Evolutionary conservation across 2,888 invertebrate species (phyloP).

Genomic region (Drosophila paranaensis): DNA sequence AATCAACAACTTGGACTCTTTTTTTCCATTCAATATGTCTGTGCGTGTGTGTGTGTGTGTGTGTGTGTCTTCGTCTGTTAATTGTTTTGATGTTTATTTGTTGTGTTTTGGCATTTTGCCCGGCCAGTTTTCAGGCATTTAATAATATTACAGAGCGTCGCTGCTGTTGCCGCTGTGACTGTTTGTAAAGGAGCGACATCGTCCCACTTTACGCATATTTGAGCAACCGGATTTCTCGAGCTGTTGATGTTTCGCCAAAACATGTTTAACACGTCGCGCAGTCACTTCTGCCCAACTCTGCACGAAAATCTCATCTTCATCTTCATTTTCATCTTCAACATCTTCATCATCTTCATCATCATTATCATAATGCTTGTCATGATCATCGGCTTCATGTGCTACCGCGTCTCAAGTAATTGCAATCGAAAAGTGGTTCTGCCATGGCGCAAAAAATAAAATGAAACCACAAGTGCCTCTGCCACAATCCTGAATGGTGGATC

Average conservation of each 20-base stretch:
- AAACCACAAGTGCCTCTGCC: conserved; percentile 17
- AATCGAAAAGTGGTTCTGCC: conserved; percentile 71
- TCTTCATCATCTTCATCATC: conserved; percentile 32
- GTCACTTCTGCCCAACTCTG: conserved; percentile 34
- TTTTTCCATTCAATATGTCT: background rate
- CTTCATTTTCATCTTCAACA: conserved; percentile 26
- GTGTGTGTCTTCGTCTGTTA: conserved; percentile 53
- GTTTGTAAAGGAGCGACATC: conserved; percentile 77
- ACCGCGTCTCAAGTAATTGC: conserved; percentile 38
- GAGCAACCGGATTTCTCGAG: conserved; percentile 69
- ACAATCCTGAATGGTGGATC: conserved; percentile 36
- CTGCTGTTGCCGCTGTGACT: conserved; percentile 29
- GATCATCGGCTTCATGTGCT: conserved; percentile 27
- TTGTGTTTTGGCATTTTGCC: conserved; percentile 79
- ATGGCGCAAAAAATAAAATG: conserved; percentile 9
- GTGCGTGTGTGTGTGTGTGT: background rate
- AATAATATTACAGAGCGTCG: conserved; percentile 56
- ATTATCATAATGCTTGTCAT: conserved; percentile 14
- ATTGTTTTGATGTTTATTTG: conserved; percentile 65
- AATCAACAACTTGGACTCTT: conserved; percentile 21
- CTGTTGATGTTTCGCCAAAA: conserved; percentile 51
- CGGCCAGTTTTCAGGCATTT: conserved; percentile 70
- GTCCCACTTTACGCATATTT: conserved; percentile 81
- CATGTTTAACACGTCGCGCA: conserved; percentile 74
- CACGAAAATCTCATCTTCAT: conserved; percentile 53